Base-by-base conservation (phyloP, 2,888 invertebrate species). In the Harmothoe impar region DNA sequence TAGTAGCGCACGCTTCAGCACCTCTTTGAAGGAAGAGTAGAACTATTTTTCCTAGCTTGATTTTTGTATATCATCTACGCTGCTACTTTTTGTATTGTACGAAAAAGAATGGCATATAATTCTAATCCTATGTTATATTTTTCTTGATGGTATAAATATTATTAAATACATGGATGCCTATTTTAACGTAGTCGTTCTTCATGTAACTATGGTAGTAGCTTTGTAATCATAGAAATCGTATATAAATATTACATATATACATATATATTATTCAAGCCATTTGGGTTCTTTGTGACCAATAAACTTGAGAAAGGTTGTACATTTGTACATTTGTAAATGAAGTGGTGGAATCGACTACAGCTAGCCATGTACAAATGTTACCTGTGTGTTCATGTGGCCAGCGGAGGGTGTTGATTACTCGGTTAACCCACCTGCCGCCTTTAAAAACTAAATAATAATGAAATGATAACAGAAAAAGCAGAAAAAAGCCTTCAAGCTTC, bases 291-390 rank as follows among this genome's bases (percentile, higher is more conserved):
- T 89, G 43, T 68, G 68, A 89, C 68, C 62, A 68, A 89, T 89
- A 68, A 89, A 89, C 62, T 89, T 68, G 62, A 62, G 89, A 52
- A 78, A 72, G 56, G 78, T 77, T 89, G 89, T 89, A 89, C 89
- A 89, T 89, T 89, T 89, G 89, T 89, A 89, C 89, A 89, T 89
- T 89, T 89, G 89, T 89, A 89, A 89, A 89, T 89, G 89, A 43
- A 89, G 78, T n/a, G 31, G 89, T 78, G 78, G 31, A 77, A 29
- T 89, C 15, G 35, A 51, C 52, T 35, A 35, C 62, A 89, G 54
- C 51, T 77, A 78, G 52, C 78, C 89, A 77, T 89, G 77, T 89
- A 89, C 72, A 89, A 89, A 33, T 68, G 68, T 89, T 51, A 20
- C 72, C 68, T 78, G 15, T 68, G 89, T 89, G 89, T 89, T 89